These are phyloP conservation scores for Sebastes diaconus DNA, from an alignment of 2,797 vertebrate genomes.

Conservation along the genomic window DNA sequence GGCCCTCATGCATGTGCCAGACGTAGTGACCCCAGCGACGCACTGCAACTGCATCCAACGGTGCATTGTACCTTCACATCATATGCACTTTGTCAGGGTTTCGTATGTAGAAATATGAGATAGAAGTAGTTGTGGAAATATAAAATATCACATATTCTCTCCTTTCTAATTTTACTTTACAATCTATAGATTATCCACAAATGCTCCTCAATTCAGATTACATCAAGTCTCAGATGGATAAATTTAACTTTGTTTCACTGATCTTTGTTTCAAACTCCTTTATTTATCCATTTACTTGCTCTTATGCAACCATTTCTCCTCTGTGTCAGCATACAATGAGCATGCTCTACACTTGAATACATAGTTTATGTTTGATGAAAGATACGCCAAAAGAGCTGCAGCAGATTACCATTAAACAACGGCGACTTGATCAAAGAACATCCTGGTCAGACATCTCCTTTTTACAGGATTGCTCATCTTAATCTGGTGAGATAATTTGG, in stretches of 20 bases:
- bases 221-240: neutral
- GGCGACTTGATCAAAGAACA: neutral
- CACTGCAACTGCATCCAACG: neutral
- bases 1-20: constrained; percentile 38
- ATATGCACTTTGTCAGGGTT: neutral
- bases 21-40: constrained; percentile 42
- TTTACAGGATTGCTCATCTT: neutral
- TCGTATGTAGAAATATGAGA: too few species aligned
- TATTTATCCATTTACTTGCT: neutral
- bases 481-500: constrained; percentile 2
- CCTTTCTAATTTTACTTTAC: too few species aligned
- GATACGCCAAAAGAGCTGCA: neutral
- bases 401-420: neutral
- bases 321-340: neutral
- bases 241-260: neutral
- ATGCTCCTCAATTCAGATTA: too few species aligned
- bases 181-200: too few species aligned
- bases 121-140: too few species aligned
- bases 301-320: neutral
- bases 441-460: neutral
- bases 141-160: too few species aligned
- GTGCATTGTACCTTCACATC: neutral
- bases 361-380: neutral
- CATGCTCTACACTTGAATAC: neutral
- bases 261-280: neutral